Evolutionary conservation across 2,797 vertebrate species (phyloP).

Genomic region (Choloepus didactylus): DNA sequence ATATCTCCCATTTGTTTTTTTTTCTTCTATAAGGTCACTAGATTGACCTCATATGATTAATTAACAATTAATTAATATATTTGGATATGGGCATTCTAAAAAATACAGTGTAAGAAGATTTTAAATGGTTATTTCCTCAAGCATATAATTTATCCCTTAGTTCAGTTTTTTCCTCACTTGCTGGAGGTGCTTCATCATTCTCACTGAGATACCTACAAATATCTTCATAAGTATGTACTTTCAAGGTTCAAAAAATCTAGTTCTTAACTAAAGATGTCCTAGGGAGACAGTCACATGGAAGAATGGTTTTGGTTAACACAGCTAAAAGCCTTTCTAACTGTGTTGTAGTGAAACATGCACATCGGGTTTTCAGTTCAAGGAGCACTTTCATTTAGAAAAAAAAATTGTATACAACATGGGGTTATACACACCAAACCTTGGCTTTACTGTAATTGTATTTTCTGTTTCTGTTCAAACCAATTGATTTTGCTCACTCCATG

Average conservation of each 20-base stretch:
- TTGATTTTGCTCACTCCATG: slow-evolving; percentile 40
- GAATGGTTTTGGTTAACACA: slow-evolving; percentile 27
- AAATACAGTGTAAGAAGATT: not conserved
- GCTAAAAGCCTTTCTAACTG: slow-evolving; percentile 21
- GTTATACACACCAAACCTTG: not conserved
- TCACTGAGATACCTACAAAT: slow-evolving; percentile 1
- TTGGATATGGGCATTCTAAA: not conserved
- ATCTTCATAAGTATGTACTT: slow-evolving; percentile 29
- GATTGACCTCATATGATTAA: not conserved
- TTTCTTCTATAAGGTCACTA: not conserved
- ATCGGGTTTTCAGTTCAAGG: slow-evolving; percentile 30
- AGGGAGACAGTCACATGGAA: not conserved
- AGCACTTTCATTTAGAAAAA: slow-evolving; percentile 58
- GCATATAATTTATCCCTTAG: not conserved
- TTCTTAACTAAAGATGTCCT: not conserved
- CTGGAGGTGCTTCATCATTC: not conserved
- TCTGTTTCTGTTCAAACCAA: slow-evolving; percentile 55
- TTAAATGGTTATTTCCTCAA: not conserved
- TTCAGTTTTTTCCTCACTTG: not conserved
- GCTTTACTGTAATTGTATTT: slow-evolving; percentile 2
- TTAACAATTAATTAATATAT: not conserved
- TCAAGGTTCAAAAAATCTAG: slow-evolving; percentile 12
- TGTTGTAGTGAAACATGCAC: not conserved
- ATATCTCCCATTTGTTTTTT: not conserved
- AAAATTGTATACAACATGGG: not conserved